Evolutionary conservation across 2,797 vertebrate genomes (phyloP), one percentile per base, ranked within the genome.

Genomic region (Typhlichthys subterraneus): DNA sequence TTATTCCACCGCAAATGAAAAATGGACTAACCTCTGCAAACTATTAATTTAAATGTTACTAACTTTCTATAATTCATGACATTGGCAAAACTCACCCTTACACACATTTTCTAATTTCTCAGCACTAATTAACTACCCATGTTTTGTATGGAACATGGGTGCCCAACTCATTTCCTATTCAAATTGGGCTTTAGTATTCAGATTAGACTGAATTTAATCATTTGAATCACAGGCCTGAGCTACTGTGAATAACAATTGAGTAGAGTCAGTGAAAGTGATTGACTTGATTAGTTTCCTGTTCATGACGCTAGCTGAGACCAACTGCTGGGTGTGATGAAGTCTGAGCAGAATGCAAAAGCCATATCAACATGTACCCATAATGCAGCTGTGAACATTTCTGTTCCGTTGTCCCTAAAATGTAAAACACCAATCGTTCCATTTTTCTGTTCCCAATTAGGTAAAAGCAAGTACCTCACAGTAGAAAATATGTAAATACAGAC

Each of bases 321-420:
- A 72, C 78, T 68, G 73, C 79, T 63, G 57, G 57, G 64, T 56
- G 56, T 70, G 68, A 45, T 53, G 60, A 58, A 74, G 64, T 76
- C 82, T 69, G 61, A 59, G 59, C 77, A 75, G 70, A 73, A 73
- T 79, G 76, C 83, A 75, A 82, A 79, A 71, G 66, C 73, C 77
- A 75, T 73, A 79, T 71, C 70, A 38, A 38, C 33, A 6, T 38
- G 8, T 38, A 1, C 33, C 5, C 5, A 38, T 38, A 38, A 38
- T 38, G 33, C 33, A 38, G 7, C 7, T 6, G 33, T 38, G 33
- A 38, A 38, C 33, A 9, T 38, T 38, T 38, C 33, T 38, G 33
- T 38, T 6, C 33, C 33, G 33, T 38, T 38, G 8, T 38, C 33
- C 33, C 33, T 38, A 38, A 38, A 38, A 38, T 29, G 23, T 29